phyloP scores from a whole-genome alignment of 2,797 vertebrate genomes.

The Neoniphon sammara region DNA sequence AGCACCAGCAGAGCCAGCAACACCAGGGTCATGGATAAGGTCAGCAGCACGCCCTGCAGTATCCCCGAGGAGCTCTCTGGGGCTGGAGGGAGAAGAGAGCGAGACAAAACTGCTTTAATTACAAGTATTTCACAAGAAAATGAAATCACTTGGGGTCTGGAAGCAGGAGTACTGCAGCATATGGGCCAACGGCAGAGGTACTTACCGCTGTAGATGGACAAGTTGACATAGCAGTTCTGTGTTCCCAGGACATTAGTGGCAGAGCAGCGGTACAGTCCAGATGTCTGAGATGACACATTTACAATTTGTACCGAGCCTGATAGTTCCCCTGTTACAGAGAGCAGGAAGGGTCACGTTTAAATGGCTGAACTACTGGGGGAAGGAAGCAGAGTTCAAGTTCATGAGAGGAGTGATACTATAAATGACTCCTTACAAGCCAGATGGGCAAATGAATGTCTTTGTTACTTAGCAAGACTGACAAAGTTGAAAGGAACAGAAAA shows the following conservation, averaged over 20 bases:
- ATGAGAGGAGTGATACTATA: background rate
- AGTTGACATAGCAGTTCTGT: slow-evolving; percentile 83
- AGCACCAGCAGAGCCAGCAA: slow-evolving; percentile 81
- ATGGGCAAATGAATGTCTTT: too few relatives aligned
- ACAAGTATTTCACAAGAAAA: background rate
- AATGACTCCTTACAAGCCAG: background rate
- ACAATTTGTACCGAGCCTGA: slow-evolving; percentile 76
- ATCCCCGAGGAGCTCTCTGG: slow-evolving; percentile 72
- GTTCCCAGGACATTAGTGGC: slow-evolving; percentile 82
- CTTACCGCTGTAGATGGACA: slow-evolving; percentile 82
- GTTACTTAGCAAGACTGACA: too few relatives aligned
- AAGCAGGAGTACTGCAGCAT: background rate
- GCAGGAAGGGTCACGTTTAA: background rate
- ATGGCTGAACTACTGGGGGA: background rate
- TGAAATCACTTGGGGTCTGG: background rate
- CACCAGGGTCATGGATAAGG: slow-evolving; percentile 82
- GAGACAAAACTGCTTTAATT: background rate
- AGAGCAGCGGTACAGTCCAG: slow-evolving; percentile 86
- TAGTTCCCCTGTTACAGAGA: slow-evolving; percentile 64
- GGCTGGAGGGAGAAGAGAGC: slow-evolving; percentile 59
- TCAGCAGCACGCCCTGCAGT: slow-evolving; percentile 81
- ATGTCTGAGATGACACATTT: slow-evolving; percentile 82
- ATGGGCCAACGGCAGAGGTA: background rate
- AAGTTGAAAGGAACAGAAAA: too few relatives aligned
- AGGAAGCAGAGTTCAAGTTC: background rate